A percentile compares a stretch with the other conserved stretches of the same genome.
Conservation (phyloP, 1,140 invertebrate species). For the Cotesia glomerata region DNA sequence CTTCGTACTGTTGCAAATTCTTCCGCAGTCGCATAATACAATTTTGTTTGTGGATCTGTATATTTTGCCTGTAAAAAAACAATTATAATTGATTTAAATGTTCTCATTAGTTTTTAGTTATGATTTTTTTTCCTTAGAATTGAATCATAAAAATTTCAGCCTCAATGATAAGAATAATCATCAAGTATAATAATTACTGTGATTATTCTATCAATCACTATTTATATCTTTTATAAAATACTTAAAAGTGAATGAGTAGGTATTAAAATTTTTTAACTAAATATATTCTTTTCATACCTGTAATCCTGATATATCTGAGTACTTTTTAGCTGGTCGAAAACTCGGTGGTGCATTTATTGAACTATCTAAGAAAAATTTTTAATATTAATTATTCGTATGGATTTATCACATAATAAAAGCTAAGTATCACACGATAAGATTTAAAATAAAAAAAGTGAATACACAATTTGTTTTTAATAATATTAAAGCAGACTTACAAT, state of each 20-base stretch:
- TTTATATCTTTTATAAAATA: too few relatives aligned
- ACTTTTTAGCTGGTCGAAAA: constrained; percentile 89
- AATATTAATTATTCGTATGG: not conserved
- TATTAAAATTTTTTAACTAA: constrained; percentile 14
- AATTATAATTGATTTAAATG: not conserved
- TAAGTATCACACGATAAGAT: too few relatives aligned
- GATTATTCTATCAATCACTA: too few relatives aligned
- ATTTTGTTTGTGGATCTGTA: constrained; percentile 88
- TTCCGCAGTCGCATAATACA: constrained; percentile 82
- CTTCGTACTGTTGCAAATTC: constrained; percentile 85
- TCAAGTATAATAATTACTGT: too few relatives aligned
- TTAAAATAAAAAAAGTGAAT: too few relatives aligned
- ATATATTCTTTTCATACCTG: constrained; percentile 54
- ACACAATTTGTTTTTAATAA: constrained; percentile 4
- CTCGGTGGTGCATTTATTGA: constrained; percentile 89
- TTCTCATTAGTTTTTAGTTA: too few relatives aligned
- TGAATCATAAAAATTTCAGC: too few relatives aligned
- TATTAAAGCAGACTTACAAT: constrained; percentile 66
- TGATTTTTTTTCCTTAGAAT: too few relatives aligned
- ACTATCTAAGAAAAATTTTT: constrained; percentile 67
- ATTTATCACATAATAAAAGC: not conserved
- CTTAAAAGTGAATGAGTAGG: too few relatives aligned
- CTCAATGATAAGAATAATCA: too few relatives aligned
- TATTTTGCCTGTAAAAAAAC: constrained; percentile 75
- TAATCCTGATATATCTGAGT: constrained; percentile 89